Evolutionary conservation across 2,797 vertebrate genomes (phyloP), one percentile per base, ranked within the genome.

Genomic region (Ciconia nigra): DNA sequence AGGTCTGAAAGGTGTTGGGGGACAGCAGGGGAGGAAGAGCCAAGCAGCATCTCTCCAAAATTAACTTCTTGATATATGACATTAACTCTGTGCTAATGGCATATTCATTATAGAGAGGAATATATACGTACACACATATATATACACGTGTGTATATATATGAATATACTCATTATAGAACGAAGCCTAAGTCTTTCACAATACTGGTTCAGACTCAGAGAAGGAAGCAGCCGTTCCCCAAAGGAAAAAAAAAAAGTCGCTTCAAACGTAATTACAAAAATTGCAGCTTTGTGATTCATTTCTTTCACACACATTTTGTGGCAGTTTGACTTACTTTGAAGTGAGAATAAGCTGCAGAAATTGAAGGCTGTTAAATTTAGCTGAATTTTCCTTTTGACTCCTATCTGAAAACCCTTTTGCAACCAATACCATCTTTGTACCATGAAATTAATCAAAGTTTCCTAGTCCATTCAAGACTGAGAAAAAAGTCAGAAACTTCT

Each of bases 141-240:
- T 16, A 39, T 10, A 3, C 3, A 41, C 5, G 1, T 9, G 1
- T 9, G 2, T n/a, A n/a, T 31, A n/a, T 17, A 13, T 4, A 13
- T 28, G 3, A 66, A 66, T 16, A 44, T 28, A 49, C 42, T 35
- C 3, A n/a, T 11, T 13, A 52, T 4, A 80, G 33, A 83, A 79
- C 6, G 10, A 73, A 73, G 24, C 7, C 22, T 26, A 71, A 14
- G 13, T 39, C 77, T 90, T 91, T 71, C 58, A 28, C 11, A 25
- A 19, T 39, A n/a, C 49, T 55, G 57, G 5, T 47, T 92, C 55
- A 76, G 47, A 66, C 12, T 65, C 39, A 47, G 41, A 63, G 41
- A 78, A 70, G 33, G 17, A 93, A 66, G 15, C 8, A 92, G 58
- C 10, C 62, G 13, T 25, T 70, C 20, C 61, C 39, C 22, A 55